Percentiles rank a stretch among this genome's conserved stretches.
Conservation (phyloP, 2,888 invertebrate genomes). For the Acleris sparsana region DNA sequence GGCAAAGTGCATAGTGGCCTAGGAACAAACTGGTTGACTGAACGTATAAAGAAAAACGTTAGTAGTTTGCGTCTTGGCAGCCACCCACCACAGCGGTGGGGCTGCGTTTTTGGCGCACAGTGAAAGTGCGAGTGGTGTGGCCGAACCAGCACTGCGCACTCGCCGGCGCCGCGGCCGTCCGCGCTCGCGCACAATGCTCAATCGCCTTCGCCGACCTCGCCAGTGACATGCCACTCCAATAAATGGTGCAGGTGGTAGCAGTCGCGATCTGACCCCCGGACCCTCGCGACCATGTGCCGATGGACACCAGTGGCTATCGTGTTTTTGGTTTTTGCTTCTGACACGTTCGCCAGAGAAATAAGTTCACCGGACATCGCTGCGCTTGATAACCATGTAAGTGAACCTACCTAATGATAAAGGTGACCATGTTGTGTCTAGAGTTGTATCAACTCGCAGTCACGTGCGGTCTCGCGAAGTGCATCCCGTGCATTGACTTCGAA, state of each 20-base stretch:
- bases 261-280: constrained; percentile 49
- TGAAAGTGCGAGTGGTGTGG: constrained; percentile 79
- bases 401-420: not conserved
- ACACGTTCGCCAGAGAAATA: constrained; percentile 60
- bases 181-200: constrained; percentile 78
- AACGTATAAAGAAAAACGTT: not conserved
- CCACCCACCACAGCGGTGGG: constrained; percentile 45
- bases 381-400: constrained; percentile 72
- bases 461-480: constrained; percentile 50
- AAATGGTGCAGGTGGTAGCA: constrained; percentile 57
- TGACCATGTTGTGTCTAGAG: not conserved
- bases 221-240: constrained; percentile 78
- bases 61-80: not conserved
- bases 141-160: constrained; percentile 68
- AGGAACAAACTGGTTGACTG: too few species aligned
- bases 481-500: constrained; percentile 64
- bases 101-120: constrained; percentile 65
- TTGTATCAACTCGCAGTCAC: constrained; percentile 5
- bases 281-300: constrained; percentile 75
- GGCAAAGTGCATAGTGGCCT: too few species aligned
- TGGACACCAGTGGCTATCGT: constrained; percentile 74
- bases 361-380: constrained; percentile 54
- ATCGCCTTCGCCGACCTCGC: constrained; percentile 65
- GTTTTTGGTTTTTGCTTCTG: constrained; percentile 65
- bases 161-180: constrained; percentile 78